phyloP scores from a whole-genome alignment of 35 echinoderm and acorn worm genomes.

The Stichopus chloronotus region DNA sequence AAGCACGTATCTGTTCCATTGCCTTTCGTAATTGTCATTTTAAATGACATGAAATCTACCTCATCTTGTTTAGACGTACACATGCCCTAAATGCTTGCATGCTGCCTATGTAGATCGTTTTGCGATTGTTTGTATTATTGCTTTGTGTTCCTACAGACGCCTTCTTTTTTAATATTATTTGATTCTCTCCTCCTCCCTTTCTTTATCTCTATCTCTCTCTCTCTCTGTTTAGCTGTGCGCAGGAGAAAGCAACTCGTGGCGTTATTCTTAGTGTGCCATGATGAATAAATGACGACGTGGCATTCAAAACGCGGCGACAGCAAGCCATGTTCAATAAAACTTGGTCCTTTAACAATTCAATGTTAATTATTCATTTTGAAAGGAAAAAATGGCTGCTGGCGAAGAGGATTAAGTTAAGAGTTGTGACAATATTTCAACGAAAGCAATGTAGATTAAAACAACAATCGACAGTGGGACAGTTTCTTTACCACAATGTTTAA shows the following conservation, averaged over 20 bases:
- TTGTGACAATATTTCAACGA: neutral
- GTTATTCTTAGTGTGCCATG: neutral
- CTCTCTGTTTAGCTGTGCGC: neutral
- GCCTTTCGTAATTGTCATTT: neutral
- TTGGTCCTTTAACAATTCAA: conserved; percentile 1
- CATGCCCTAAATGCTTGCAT: neutral
- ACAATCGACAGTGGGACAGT: neutral
- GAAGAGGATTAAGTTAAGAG: neutral
- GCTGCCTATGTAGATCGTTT: neutral
- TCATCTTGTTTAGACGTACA: neutral
- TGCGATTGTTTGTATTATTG: neutral
- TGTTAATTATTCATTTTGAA: neutral
- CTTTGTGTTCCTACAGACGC: neutral
- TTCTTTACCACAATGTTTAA: neutral
- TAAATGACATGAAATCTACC: neutral
- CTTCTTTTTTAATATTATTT: neutral
- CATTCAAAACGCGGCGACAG: neutral
- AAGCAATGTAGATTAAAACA: neutral
- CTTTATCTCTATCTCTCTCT: neutral
- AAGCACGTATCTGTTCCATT: neutral
- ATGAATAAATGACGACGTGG: neutral
- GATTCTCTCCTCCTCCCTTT: neutral
- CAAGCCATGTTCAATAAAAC: neutral
- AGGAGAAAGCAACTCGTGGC: neutral
- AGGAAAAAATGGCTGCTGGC: neutral